phyloP scores from a whole-genome alignment of 2,797 vertebrate species.

The Sebastes wilsoni region DNA sequence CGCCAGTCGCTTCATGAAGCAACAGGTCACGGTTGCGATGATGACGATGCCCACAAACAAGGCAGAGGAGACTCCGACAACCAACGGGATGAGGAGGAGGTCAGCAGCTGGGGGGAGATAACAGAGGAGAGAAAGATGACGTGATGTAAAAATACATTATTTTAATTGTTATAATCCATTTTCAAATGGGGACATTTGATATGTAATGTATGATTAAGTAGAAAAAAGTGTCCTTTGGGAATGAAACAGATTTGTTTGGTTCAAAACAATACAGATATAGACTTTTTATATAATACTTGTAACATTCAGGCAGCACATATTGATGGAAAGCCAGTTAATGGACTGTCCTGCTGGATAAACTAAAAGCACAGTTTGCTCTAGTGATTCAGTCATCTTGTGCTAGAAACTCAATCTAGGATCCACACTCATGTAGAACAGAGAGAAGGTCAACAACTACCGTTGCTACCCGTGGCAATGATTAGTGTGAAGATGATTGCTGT shows the following conservation, averaged over 20 bases:
- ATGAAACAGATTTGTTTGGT: not conserved
- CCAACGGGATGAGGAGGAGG: constrained; percentile 88
- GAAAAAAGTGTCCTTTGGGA: not conserved
- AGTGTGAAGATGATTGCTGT: not conserved
- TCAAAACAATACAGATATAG: not conserved
- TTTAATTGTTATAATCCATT: not conserved
- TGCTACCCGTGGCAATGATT: no score
- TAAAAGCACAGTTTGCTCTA: not conserved
- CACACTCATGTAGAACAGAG: not conserved
- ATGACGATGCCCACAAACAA: constrained; percentile 87
- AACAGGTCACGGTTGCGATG: constrained; percentile 89
- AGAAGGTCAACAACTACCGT: not conserved
- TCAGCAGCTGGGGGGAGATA: constrained; percentile 80
- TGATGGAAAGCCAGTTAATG: constrained; percentile 6
- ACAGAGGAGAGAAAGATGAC: not conserved
- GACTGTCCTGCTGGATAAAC: not conserved
- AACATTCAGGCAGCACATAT: not conserved
- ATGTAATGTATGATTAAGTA: not conserved
- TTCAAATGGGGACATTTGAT: not conserved
- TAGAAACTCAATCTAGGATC: not conserved
- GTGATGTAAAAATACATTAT: not conserved
- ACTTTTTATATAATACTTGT: not conserved
- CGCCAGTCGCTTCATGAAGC: constrained; percentile 89
- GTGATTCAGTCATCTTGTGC: not conserved
- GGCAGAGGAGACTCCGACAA: constrained; percentile 86